A percentile compares a stretch with the other conserved stretches of the same genome.
Evolutionary conservation across 2,113 vertebrate genomes (phyloP).

Genomic region (Agelaius phoeniceus): DNA sequence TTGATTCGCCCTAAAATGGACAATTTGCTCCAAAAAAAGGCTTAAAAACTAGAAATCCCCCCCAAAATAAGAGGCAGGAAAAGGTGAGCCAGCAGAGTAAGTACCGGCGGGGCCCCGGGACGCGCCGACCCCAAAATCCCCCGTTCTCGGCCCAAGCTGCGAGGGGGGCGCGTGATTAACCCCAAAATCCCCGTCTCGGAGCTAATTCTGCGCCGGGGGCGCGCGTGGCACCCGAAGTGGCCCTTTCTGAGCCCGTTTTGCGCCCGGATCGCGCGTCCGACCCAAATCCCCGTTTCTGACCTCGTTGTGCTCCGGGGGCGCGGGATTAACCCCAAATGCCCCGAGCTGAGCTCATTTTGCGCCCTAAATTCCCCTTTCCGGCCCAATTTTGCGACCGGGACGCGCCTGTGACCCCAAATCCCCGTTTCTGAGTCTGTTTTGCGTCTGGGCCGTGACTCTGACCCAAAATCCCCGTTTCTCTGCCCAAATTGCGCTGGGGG

Average conservation of each 20-base stretch:
- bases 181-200: accelerated
- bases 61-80: not conserved
- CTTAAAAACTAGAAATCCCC: not conserved
- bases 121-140: not conserved
- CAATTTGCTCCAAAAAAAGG: not conserved
- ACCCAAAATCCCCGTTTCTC: not conserved
- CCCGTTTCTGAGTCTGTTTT: not conserved
- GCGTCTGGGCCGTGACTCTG: not conserved
- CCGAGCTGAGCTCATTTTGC: not conserved
- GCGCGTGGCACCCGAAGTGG: accelerated
- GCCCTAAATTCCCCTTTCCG: accelerated
- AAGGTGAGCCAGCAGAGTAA: constrained; percentile 6
- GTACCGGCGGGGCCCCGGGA: not conserved
- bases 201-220: accelerated
- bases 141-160: not conserved
- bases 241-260: not conserved
- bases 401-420: not conserved
- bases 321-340: not conserved
- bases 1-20: not conserved
- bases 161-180: not conserved
- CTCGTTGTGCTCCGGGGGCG: not conserved
- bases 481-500: not conserved
- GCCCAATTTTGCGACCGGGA: not conserved
- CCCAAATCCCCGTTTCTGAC: not conserved
- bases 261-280: not conserved